Base-by-base conservation (phyloP, 2,888 invertebrate genomes). In the Pseudococcus longispinus region DNA sequence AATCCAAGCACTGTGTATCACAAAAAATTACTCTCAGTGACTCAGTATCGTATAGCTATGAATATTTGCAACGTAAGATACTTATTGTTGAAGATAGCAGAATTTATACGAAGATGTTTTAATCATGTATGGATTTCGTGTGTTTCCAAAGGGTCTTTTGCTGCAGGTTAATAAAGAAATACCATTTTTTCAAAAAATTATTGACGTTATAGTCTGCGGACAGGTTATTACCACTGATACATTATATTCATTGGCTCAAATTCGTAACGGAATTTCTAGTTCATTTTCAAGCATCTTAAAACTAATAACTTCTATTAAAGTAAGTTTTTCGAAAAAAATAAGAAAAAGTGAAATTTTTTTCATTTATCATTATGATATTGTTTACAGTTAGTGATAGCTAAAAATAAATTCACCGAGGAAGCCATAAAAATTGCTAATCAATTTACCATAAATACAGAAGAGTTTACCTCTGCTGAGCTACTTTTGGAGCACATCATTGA, bases 201-300 rank as follows among this genome's bases (percentile, higher is more conserved):
- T 92, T 26, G 94, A 94, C 89, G 91, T 94, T 90, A 92, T 93
- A 0, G 89, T 94, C 13, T 94, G 93, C 89, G 95, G 95, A 0
- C 93, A 93, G 89, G 89, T 91, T n/a, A 92, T 94, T 0, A 91
- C 93, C 0, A 92, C 93, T 77, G 92, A 93, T 0, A 91, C 92
- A 42, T 91, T 93, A 0, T 90, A 92, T 80, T 89, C 89, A 51
- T 90, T 91, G 0, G 93, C 92, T 0, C 88, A 91, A 15, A 91
- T 92, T 20, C 91, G 93, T 60, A 91, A 92, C 88, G 92, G 92
- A 4, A 23, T 89, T 60, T 46, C 90, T 89, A 84, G 88, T 77
- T 0, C 55, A 8, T 1, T 91, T 44, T 51, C 46, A 1, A 51
- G 32, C 23, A 23, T 80, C 0, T 55, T 55, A 0, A 55, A 51